Conservation (phyloP, 2,797 vertebrate species). For the Epinephelus malabaricus region DNA sequence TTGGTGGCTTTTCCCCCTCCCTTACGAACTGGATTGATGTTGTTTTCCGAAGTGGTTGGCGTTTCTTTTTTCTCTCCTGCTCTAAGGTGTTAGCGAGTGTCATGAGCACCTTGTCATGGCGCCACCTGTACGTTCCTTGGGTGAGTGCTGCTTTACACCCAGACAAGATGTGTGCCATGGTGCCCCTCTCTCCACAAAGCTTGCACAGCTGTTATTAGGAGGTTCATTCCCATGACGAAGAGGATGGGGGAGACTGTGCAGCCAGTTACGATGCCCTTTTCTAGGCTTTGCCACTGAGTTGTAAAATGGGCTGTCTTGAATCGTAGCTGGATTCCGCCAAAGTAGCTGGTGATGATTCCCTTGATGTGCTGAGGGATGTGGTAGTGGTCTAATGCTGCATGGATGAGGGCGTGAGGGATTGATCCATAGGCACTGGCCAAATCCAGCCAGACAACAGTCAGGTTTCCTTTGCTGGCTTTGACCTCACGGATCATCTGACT, state of each 20-base stretch:
- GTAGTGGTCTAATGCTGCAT: background rate
- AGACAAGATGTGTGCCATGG: background rate
- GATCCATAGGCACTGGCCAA: background rate
- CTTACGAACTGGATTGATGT: background rate
- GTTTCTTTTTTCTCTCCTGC: background rate
- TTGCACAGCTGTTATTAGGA: background rate
- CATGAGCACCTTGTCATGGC: background rate
- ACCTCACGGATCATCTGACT: background rate
- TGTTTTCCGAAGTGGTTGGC: too few relatives aligned
- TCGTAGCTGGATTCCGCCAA: background rate
- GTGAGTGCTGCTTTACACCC: background rate
- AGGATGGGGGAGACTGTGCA: background rate
- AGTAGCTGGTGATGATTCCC: slow-evolving; percentile 4
- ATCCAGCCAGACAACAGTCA: background rate
- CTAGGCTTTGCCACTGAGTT: background rate
- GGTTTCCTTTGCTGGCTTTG: background rate
- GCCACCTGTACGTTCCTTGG: slow-evolving; percentile 1
- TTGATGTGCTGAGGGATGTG: slow-evolving; percentile 13
- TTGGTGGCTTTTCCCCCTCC: background rate
- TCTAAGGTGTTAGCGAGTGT: background rate
- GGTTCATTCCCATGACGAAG: background rate
- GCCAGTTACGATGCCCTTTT: background rate
- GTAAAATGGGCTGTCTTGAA: background rate
- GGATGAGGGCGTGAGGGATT: background rate
- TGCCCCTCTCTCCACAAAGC: background rate